Conservation (phyloP, 2,113 vertebrate species). For the Neolamprologus devosi region DNA sequence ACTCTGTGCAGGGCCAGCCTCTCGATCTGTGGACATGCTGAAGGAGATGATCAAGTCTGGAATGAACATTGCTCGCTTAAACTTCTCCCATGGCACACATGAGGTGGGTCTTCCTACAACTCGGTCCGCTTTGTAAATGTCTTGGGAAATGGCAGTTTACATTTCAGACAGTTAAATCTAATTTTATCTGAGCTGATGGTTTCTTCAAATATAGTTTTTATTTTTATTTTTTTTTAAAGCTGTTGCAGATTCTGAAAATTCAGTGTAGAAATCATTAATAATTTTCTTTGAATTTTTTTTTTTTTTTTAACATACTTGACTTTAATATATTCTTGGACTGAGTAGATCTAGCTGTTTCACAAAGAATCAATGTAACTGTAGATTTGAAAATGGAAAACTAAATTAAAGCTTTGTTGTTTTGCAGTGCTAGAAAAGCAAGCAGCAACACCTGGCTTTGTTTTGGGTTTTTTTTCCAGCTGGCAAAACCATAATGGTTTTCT, state of each 20-base stretch:
- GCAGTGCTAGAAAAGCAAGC: slow-evolving; percentile 4
- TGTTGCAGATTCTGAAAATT: not conserved
- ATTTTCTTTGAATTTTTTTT: not conserved
- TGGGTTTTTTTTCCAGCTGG: fast-evolving
- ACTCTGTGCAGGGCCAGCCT: slow-evolving; percentile 80
- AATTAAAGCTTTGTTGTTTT: not conserved
- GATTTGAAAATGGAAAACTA: not conserved
- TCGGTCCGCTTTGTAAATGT: not conserved
- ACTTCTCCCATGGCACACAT: slow-evolving; percentile 95
- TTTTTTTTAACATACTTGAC: not conserved
- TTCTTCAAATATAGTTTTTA: not conserved
- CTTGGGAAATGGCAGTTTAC: not conserved
- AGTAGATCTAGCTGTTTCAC: not conserved
- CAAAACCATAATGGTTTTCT: not conserved
- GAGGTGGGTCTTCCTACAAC: slow-evolving; percentile 72
- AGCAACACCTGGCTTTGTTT: not conserved
- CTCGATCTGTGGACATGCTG: slow-evolving; percentile 85
- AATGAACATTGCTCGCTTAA: slow-evolving; percentile 96
- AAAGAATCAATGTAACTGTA: not conserved
- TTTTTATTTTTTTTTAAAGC: not conserved
- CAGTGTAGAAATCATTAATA: not conserved
- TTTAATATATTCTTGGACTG: not conserved
- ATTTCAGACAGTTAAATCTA: not conserved
- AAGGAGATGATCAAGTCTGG: slow-evolving; percentile 99
- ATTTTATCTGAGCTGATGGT: not conserved